Base-by-base conservation (phyloP, 1,140 invertebrate genomes). In the Trichogramma pretiosum region DNA sequence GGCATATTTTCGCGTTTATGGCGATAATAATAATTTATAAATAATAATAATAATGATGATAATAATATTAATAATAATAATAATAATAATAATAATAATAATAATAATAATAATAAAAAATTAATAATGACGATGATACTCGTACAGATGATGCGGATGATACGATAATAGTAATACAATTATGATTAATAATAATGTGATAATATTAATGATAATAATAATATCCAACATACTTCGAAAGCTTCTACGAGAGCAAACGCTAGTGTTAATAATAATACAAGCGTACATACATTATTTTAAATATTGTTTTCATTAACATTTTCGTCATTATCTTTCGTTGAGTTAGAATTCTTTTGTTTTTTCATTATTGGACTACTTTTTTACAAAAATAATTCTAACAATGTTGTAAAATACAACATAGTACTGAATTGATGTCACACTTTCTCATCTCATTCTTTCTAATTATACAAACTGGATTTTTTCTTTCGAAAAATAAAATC, bases 371-470 rank as follows among this genome's bases (percentile, higher is more conserved):
- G 28, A 32, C 40, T 11, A 49, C 45, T 59, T 65, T 55, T 67
- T 67, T 66, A 65, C 61, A 68, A 69, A 67, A 69, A 67, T 68
- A 69, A 67, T 63, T 54, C 66, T n/a, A n/a, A 65, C 63, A 68
- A 67, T 67, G 60, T 63, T 59, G 58, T 49, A 49, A 56, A n/a
- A n/a, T 53, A 51, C 52, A 64, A 67, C 62, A 66, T 66, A 64
- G 58, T n/a, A n/a, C 58, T 57, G 37, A 56, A 63, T 63, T 49
- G 36, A 43, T 65, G 54, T n/a, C n/a, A n/a, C n/a, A 65, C 61
- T 58, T 55, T 41, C 58, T 57, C 50, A n/a, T n/a, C n/a, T n/a
- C n/a, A n/a, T n/a, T n/a, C n/a, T n/a, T n/a, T n/a, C n/a, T n/a
- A n/a, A n/a, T n/a, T n/a, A n/a, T n/a, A n/a, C n/a, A n/a, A n/a